Base-by-base conservation (phyloP, 2,888 invertebrate genomes). In the Lasioglossum malachurum region DNA sequence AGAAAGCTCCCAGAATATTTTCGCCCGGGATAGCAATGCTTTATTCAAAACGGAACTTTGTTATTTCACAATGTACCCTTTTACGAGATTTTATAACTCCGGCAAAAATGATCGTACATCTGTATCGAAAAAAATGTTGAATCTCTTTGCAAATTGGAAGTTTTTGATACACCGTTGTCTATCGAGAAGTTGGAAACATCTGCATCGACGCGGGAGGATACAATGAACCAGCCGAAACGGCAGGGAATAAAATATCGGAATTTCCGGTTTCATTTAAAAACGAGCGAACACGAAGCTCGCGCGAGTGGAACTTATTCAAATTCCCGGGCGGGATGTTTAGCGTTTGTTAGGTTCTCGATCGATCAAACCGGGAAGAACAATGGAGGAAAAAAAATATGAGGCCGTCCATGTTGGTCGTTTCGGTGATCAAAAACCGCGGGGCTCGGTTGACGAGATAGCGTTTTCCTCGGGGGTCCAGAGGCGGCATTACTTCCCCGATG, bases 1-100 rank as follows among this genome's bases (percentile, higher is more conserved):
- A 2, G 3, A 19, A 35, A 41, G 64, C 64, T 31, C 12, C 67
- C 4, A n/a, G 44, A 35, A 74, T 79, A 78, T 81, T 85, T 77
- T 81, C 31, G 74, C 41, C 27, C 14, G 19, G 19, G 72, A n/a
- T 19, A n/a, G 14, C 35, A 7, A 16, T 19, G n/a, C 31, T 8
- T 35, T 31, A 12, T 12, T 19, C 44, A 27, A 60, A 53, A 2
- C 0, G 3, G 10, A 53, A 23, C 53, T 10, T 53, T 53, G 5
- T 23, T 53, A 53, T n/a, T 53, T 53, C 3, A 53, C 16, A 19
- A 19, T 44, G 12, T 44, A 44, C 0, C 44, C 12, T 44, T 44
- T 44, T 0, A 2, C 49, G 7, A 23, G 7, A 7, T 19, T 7
- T 19, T 19, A 49, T 8, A 53, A 53, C 23, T 8, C 8, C 49